Percentiles rank a stretch among this genome's conserved stretches.
phyloP scores from a whole-genome alignment of 2,888 invertebrate genomes.

The Sminthurinus aureus region DNA sequence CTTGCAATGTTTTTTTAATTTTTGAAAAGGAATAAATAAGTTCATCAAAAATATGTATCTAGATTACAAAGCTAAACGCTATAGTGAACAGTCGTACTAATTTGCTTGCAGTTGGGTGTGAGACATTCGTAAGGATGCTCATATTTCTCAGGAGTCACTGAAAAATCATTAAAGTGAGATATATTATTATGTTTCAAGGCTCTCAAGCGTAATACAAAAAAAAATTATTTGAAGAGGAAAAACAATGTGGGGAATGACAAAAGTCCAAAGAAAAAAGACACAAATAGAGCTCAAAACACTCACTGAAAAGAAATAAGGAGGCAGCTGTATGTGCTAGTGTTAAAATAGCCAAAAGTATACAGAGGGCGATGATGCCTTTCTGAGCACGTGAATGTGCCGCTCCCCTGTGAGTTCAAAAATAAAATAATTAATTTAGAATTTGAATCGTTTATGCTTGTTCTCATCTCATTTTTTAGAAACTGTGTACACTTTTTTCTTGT shows the following conservation, averaged over 20 bases:
- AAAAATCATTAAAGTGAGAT: slow-evolving; percentile 4
- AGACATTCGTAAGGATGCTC: slow-evolving; percentile 46
- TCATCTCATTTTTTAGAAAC: background rate
- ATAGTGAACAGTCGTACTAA: slow-evolving; percentile 34
- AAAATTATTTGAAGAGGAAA: background rate
- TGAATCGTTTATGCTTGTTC: background rate
- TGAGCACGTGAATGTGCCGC: background rate
- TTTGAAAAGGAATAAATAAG: too few relatives aligned
- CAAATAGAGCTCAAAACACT: background rate
- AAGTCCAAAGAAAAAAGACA: background rate
- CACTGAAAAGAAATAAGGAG: slow-evolving; percentile 11
- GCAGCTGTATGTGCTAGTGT: slow-evolving; percentile 6
- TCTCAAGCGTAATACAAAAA: background rate
- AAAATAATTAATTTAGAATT: background rate
- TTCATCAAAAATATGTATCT: too few relatives aligned
- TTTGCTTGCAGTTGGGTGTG: slow-evolving; percentile 43
- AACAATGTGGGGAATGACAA: background rate
- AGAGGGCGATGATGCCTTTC: background rate
- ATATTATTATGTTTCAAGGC: background rate
- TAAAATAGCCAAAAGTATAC: slow-evolving; percentile 10
- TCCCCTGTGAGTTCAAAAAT: background rate
- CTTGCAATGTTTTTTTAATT: background rate
- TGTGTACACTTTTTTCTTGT: background rate
- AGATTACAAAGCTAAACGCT: too few relatives aligned
- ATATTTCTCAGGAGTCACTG: slow-evolving; percentile 32